Evolutionary conservation across 1,140 invertebrate species (phyloP), one percentile per base, ranked within the genome.

Genomic region (Cotesia chilonis): DNA sequence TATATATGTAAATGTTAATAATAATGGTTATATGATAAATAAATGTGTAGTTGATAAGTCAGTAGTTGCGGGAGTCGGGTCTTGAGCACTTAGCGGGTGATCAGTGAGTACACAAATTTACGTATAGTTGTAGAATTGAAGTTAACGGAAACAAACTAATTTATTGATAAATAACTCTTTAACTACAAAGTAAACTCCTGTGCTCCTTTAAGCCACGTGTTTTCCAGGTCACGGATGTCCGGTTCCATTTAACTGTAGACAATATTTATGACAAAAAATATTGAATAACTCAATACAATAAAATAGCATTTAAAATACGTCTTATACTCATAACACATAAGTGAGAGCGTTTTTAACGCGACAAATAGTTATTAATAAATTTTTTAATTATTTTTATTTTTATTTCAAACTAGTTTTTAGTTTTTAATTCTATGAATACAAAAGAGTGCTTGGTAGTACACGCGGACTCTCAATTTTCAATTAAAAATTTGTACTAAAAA

Each of bases 201-300:
- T 17, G 5, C 17, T 17, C n/a, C n/a, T 57, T 55, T 17, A 6
- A 57, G 17, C 17, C 17, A 14, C n/a, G 7, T 60, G 7, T 9
- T 9, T 81, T 80, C 83, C 81, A 80, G 81, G 81, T 73, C 80
- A 84, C 84, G 83, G 81, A 79, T 79, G 78, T 83, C 81, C 84
- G 77, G 84, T 84, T 84, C 82, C 84, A 85, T 85, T 57, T 17
- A 67, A 84, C 79, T 76, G 81, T 86, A 86, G 84, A 87, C 84
- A 87, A 86, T 87, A 87, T 87, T 87, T 86, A 86, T 85, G 79
- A 85, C 78, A 85, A 80, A 84, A 36, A 85, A 77, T 77, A 82
- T 82, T 83, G 28, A 84, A 78, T 82, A 82, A 79, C 70, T 52
- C 51, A 73, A 73, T 41, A 63, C 52, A 73, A 70, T 59, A 67